Evolutionary conservation across 1,140 invertebrate genomes (phyloP).

Genomic region (Drosophila pachea): DNA sequence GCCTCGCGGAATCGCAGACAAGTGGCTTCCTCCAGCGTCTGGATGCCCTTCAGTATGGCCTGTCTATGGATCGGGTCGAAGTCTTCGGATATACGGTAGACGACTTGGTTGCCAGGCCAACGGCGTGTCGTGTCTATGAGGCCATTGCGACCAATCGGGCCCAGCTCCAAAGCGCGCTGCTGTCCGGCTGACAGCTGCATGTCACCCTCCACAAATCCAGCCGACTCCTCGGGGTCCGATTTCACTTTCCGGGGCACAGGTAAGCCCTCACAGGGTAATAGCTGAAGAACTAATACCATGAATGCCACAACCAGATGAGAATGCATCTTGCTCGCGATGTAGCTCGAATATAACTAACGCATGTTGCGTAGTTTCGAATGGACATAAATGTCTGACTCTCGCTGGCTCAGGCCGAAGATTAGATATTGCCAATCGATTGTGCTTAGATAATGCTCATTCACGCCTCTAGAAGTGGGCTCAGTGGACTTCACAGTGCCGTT

Average conservation of each 20-base stretch:
- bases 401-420: slow-evolving; percentile 17
- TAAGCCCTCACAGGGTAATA: neutral
- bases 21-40: slow-evolving; percentile 49
- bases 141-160: slow-evolving; percentile 80
- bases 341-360: slow-evolving; percentile 37
- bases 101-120: slow-evolving; percentile 83
- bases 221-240: slow-evolving; percentile 57
- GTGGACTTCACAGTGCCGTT: neutral
- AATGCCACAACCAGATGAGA: slow-evolving; percentile 29
- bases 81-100: slow-evolving; percentile 81
- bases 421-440: slow-evolving; percentile 39
- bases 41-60: slow-evolving; percentile 59
- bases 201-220: slow-evolving; percentile 79
- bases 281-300: slow-evolving; percentile 21
- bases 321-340: slow-evolving; percentile 51
- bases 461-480: neutral
- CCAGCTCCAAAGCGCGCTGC: slow-evolving; percentile 45
- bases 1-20: slow-evolving; percentile 61
- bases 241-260: neutral
- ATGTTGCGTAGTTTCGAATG: neutral
- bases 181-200: slow-evolving; percentile 79
- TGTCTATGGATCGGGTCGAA: slow-evolving; percentile 54
- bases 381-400: slow-evolving; percentile 29
- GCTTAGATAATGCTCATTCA: slow-evolving; percentile 19
- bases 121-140: slow-evolving; percentile 81